These are phyloP conservation scores for Camelus dromedarius DNA, from an alignment of 2,113 vertebrate species.

Conservation along the genomic window DNA sequence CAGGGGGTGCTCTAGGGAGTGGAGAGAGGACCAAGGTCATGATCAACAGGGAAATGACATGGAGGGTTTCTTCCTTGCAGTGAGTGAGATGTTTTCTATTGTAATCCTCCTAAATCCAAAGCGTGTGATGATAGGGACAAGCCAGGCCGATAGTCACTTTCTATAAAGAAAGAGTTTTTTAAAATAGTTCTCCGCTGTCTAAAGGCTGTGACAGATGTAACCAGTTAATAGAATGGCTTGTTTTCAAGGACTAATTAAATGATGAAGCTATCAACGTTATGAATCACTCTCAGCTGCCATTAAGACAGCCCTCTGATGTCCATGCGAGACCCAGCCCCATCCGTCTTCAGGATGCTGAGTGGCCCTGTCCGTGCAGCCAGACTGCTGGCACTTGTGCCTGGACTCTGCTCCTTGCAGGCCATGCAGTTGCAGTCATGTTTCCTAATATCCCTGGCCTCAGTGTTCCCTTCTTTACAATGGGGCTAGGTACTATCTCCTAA, in stretches of 20 bases:
- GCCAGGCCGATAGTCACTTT: background rate
- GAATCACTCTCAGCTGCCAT: background rate
- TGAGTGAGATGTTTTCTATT: background rate
- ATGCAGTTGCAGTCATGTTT: accelerated
- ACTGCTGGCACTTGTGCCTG: accelerated
- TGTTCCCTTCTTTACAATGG: background rate
- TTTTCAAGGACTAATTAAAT: constrained; percentile 66
- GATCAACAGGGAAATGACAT: accelerated
- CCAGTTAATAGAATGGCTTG: constrained; percentile 45
- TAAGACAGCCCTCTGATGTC: background rate
- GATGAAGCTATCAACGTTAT: background rate
- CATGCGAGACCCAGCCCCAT: background rate
- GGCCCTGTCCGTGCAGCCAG: background rate
- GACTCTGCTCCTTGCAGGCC: background rate
- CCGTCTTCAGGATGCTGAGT: background rate
- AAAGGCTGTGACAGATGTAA: constrained; percentile 32
- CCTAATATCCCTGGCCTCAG: background rate
- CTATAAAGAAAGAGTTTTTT: background rate
- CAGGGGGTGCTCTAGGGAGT: background rate
- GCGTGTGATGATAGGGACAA: background rate
- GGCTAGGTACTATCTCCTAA: background rate
- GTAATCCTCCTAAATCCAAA: background rate
- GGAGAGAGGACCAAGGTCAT: background rate
- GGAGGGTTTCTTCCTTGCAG: background rate
- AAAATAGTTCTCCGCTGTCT: background rate